Base-by-base conservation (phyloP, 2,888 invertebrate species). In the Lepetodrilus schrolli region DNA sequence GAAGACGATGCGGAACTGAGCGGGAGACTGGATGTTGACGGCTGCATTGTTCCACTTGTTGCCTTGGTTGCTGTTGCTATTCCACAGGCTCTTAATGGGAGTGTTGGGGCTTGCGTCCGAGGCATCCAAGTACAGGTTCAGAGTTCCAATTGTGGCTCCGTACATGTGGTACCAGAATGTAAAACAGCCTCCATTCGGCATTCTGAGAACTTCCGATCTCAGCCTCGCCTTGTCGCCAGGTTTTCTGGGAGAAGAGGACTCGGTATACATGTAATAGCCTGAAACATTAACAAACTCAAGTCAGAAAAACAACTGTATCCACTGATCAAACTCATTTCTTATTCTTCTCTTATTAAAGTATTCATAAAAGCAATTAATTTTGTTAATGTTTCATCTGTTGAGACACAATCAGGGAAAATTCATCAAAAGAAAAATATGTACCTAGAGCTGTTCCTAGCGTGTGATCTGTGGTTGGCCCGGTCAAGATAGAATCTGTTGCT, bases 401-500 rank as follows among this genome's bases (percentile, higher is more conserved):
- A 37, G 13, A 8, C 8, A 37, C 7, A 37, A 8, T 37, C 13
- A 37, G 13, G 7, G 38, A 37, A 43, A 43, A n/a, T 43, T 3
- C 43, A 10, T 4, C n/a, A n/a, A n/a, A 4, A 43, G n/a, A 43
- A n/a, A 43, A 1, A 5, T 43, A 43, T 43, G 43, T 20, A 75
- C 93, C 93, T 69, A 77, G 74, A 23, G 83, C 80, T 77, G 92
- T 92, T 74, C 88, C 94, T 85, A 93, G 95, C 0, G 96, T 96
- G 89, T 96, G 96, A 91, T 97, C 97, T 86, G 92, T 92, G 84
- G 93, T 93, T 0, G 96, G 96, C 0, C 96, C 96, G 0, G 95
- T 96, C 7, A 74, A 66, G 1, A 34, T 21, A 84, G 86, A 81
- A 7, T 72, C 58, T 20, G 83, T 83, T 4, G 66, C 23, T 0